Conservation (phyloP, 2,113 vertebrate genomes). For the Hemicordylus capensis region DNA sequence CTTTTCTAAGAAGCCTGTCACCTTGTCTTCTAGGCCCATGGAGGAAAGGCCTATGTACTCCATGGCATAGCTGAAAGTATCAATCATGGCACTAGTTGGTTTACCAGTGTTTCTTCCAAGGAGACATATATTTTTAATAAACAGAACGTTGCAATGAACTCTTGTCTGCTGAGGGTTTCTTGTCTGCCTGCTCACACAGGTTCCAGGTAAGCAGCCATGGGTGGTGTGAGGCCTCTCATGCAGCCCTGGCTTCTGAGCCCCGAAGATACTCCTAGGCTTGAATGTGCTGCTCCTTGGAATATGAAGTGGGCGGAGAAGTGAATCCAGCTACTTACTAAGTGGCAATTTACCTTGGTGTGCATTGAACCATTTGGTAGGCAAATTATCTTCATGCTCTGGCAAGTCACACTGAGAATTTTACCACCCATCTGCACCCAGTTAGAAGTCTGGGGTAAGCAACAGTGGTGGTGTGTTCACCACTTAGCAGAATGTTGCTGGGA, state of each 20-base stretch:
- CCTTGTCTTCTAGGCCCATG: conserved; percentile 57
- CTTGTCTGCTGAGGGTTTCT: conserved; percentile 68
- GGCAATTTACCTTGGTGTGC: not conserved
- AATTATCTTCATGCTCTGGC: not conserved
- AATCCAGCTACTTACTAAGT: not conserved
- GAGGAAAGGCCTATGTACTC: conserved; percentile 61
- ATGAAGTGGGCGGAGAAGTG: not conserved
- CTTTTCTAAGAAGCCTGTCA: conserved; percentile 46
- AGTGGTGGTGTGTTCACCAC: not conserved
- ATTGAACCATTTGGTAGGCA: not conserved
- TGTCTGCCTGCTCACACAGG: not conserved
- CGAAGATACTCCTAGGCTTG: not conserved
- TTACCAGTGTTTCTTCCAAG: conserved; percentile 82
- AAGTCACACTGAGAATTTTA: not conserved
- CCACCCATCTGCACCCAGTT: not conserved
- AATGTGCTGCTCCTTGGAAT: not conserved
- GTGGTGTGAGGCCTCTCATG: not conserved
- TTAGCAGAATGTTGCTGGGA: not conserved
- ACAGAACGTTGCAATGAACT: conserved; percentile 82
- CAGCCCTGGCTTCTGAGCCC: not conserved
- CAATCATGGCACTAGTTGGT: conserved; percentile 71
- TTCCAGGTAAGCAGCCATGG: not conserved
- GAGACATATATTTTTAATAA: conserved; percentile 88
- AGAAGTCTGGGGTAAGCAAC: not conserved
- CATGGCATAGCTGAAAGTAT: conserved; percentile 69